These are phyloP conservation scores for Xylocopa sonorina DNA, from an alignment of 1,140 invertebrate genomes.

Conservation along the genomic window DNA sequence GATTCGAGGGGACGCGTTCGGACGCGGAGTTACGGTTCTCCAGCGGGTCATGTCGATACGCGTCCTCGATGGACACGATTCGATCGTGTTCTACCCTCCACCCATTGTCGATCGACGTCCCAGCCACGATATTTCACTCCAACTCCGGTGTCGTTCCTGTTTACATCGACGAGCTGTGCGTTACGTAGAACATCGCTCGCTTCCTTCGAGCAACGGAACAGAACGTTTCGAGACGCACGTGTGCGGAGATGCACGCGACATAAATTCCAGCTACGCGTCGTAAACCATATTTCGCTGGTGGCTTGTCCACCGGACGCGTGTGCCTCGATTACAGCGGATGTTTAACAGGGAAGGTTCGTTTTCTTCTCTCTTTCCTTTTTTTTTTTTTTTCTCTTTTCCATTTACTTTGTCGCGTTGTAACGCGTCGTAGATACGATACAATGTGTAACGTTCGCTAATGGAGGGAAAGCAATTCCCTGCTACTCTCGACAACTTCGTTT, in stretches of 20 bases:
- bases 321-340: neutral
- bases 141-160: neutral
- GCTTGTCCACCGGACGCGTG: neutral
- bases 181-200: neutral
- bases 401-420: too few species aligned
- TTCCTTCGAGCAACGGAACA: conserved; percentile 17
- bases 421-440: too few species aligned
- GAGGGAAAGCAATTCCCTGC: neutral
- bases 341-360: neutral
- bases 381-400: neutral
- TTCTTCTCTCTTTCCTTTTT: too few species aligned
- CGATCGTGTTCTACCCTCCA: conserved; percentile 6
- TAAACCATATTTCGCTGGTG: conserved; percentile 39
- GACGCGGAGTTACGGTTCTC: neutral
- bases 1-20: neutral
- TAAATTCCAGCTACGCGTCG: conserved; percentile 49
- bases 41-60: too few species aligned
- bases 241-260: conserved; percentile 44
- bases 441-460: too few species aligned
- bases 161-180: conserved; percentile 7
- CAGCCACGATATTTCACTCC: conserved; percentile 10
- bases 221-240: conserved; percentile 34
- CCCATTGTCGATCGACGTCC: conserved; percentile 12
- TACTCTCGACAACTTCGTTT: too few species aligned
- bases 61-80: neutral